Conservation (phyloP, 2,797 vertebrate species). For the Hippopotamyrus pictus region DNA sequence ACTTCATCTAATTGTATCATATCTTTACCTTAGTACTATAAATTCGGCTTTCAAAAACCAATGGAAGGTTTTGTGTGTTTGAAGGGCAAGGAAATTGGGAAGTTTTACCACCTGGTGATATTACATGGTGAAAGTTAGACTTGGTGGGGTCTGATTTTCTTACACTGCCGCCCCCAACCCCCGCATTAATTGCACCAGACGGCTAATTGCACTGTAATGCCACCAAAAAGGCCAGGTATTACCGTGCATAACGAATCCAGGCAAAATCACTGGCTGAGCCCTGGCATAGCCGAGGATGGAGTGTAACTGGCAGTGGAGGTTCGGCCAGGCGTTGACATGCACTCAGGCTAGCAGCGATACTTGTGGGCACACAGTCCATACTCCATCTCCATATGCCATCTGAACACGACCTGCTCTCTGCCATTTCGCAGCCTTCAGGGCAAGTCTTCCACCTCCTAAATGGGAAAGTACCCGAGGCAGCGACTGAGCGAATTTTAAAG, state of each 20-base stretch:
- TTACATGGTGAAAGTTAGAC: neutral
- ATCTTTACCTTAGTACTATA: neutral
- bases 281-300: slow-evolving; percentile 37
- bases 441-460: slow-evolving; percentile 66
- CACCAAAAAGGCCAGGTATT: neutral
- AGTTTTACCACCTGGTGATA: neutral
- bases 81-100: neutral
- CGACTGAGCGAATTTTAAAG: slow-evolving; percentile 65
- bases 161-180: neutral
- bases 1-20: neutral
- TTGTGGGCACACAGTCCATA: neutral
- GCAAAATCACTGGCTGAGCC: neutral
- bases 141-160: neutral
- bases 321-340: neutral
- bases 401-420: slow-evolving; percentile 48
- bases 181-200: neutral
- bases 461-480: slow-evolving; percentile 73
- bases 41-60: neutral
- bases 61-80: neutral
- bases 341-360: neutral
- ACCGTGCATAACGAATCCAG: neutral
- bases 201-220: neutral
- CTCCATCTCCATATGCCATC: neutral
- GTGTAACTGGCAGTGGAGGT: slow-evolving; percentile 25
- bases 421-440: slow-evolving; percentile 61